A percentile compares a stretch with the other conserved stretches of the same genome.
Conservation (phyloP, 2,888 invertebrate species). For the Teinopalpus imperialis region DNA sequence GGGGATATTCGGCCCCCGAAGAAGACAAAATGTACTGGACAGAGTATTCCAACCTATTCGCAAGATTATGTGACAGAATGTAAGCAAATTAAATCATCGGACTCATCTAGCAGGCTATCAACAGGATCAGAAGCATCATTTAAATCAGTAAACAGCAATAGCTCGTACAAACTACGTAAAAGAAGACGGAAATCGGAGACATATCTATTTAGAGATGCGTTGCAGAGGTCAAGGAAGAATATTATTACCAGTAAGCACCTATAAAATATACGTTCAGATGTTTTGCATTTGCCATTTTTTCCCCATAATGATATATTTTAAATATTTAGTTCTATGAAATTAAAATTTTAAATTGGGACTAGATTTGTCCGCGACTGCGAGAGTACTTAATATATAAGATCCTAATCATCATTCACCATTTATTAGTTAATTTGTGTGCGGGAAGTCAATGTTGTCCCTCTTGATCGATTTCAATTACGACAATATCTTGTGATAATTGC, state of each 20-base stretch:
- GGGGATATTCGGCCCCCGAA: constrained; percentile 52
- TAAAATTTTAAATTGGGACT: too few relatives aligned
- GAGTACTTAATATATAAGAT: too few relatives aligned
- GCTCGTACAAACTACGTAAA: constrained; percentile 62
- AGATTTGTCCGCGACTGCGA: too few relatives aligned
- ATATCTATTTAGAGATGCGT: constrained; percentile 56
- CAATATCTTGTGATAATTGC: too few relatives aligned
- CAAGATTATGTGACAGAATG: constrained; percentile 49
- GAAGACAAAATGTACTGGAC: constrained; percentile 57
- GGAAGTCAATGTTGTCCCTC: too few relatives aligned
- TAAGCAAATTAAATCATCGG: constrained; percentile 36
- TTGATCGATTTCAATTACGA: too few relatives aligned
- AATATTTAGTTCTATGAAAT: too few relatives aligned
- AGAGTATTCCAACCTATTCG: constrained; percentile 45
- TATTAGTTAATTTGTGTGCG: too few relatives aligned
- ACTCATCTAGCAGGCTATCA: constrained; percentile 46
- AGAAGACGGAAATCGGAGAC: constrained; percentile 63
- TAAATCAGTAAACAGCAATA: constrained; percentile 65
- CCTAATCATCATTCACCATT: too few relatives aligned
- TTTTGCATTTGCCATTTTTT: too few relatives aligned
- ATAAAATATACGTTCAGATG: too few relatives aligned
- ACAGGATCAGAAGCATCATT: constrained; percentile 66
- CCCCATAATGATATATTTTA: too few relatives aligned
- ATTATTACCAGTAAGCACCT: constrained; percentile 41
- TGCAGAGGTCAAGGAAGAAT: constrained; percentile 56